Base-by-base conservation (phyloP, 2,113 vertebrate genomes). In the Hypocryptadius cinnamomeus region DNA sequence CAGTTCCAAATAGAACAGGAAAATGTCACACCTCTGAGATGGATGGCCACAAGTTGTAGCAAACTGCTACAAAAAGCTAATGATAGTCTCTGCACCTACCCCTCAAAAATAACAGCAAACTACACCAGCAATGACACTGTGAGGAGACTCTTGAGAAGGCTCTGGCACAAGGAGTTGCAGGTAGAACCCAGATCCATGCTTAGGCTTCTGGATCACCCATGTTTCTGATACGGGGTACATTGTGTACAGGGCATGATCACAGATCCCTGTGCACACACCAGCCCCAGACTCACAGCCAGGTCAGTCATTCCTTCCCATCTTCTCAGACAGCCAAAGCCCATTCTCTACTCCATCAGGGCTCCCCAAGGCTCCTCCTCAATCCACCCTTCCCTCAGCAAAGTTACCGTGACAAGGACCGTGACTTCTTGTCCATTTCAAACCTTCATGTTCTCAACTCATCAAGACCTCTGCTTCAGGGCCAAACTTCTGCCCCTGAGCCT, bases 151-250 rank as follows among this genome's bases (percentile, higher is more conserved):
- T 31, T 4, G 5, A 76, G 51, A 72, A 90, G 28, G 5, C 42
- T 44, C 37, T 53, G n/a, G 30, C 33, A 28, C 20, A 21, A 27
- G 19, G 18, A 74, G 71, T 7, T 40, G 22, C 81, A 64, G 35
- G 33, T 2, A 59, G 31, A 69, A n/a, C 28, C 24, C 13, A 48
- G 8, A 31, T 27, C 13, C 5, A 4, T 9, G 8, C 47, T 63
- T 3, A 33, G 10, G 33, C 51, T 42, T 24, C 51, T 22, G 10
- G 54, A n/a, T 6, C 68, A 51, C 14, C 24, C 10, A 1, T 1
- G 10, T 28, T 68, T 50, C 64, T 33, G 47, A 31, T 25, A 11
- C 0, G 1, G 33, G 19, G 7, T 12, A 37, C 5, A 2, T 2
- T 5, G 22, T 19, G 19, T 64, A 20, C 3, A 30, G 9, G 19